A percentile compares a stretch with the other conserved stretches of the same genome.
These are phyloP conservation scores for Sinosuthora webbiana DNA, from an alignment of 2,113 vertebrate species.

Conservation along the genomic window DNA sequence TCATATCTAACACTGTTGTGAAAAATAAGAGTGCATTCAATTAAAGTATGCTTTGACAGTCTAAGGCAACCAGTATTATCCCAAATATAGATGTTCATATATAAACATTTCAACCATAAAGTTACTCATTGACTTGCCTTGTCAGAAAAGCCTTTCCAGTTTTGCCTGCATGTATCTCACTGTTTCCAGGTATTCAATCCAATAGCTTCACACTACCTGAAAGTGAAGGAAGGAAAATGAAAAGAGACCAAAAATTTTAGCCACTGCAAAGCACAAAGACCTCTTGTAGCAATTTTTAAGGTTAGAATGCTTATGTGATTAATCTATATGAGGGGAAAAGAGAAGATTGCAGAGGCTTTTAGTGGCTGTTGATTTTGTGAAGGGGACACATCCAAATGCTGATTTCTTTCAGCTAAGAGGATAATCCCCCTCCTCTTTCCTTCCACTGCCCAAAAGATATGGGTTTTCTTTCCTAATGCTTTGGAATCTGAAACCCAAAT, in stretches of 20 bases:
- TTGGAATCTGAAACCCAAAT: background rate
- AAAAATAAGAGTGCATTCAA: background rate
- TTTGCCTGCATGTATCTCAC: background rate
- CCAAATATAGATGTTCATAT: background rate
- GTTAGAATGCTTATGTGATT: background rate
- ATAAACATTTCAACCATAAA: slow-evolving; percentile 44
- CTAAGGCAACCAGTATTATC: background rate
- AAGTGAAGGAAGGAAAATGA: background rate
- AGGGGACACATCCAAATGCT: background rate
- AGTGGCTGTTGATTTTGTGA: background rate
- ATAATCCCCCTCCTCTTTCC: background rate
- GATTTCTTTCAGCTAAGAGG: background rate
- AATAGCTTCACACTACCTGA: background rate
- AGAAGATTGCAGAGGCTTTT: background rate
- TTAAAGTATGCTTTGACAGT: background rate
- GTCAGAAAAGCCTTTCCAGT: slow-evolving; percentile 30
- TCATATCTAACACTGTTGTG: background rate
- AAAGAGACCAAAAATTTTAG: background rate
- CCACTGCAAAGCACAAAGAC: background rate
- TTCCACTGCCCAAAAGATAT: background rate
- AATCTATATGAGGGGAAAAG: background rate
- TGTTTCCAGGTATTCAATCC: background rate
- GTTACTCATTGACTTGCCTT: slow-evolving; percentile 43
- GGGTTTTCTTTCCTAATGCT: background rate
- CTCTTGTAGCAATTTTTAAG: background rate